Conservation (phyloP, 2,888 invertebrate genomes). For the Unio pictorum region DNA sequence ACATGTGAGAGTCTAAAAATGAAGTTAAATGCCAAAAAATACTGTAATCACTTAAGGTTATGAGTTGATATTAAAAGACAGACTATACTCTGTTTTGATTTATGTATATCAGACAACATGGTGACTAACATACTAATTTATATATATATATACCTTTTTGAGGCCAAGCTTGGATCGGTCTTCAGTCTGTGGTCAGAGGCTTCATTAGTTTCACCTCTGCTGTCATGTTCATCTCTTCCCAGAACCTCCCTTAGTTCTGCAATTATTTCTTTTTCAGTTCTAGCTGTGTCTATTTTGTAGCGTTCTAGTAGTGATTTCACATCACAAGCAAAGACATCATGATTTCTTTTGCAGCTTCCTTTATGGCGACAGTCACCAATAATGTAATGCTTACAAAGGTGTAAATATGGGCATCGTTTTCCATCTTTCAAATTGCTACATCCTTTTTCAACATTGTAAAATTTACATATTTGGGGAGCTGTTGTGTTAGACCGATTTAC, state of each 20-base stretch:
- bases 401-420: constrained; percentile 34
- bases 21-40: too few relatives aligned
- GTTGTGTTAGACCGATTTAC: constrained; percentile 26
- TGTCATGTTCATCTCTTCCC: too few relatives aligned
- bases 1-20: too few relatives aligned
- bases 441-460: constrained; percentile 39
- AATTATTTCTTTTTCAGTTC: constrained; percentile 39
- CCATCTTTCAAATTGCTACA: constrained; percentile 24
- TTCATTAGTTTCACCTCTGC: too few relatives aligned
- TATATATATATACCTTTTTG: too few relatives aligned
- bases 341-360: constrained; percentile 36
- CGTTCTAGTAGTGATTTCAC: constrained; percentile 24
- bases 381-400: constrained; percentile 43
- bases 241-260: constrained; percentile 20
- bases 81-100: too few relatives aligned
- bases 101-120: too few relatives aligned
- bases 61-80: too few relatives aligned
- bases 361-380: constrained; percentile 36
- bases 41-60: too few relatives aligned
- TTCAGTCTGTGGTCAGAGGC: too few relatives aligned
- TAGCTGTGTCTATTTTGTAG: constrained; percentile 33
- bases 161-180: too few relatives aligned
- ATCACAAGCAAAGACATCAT: constrained; percentile 26
- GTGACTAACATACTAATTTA: too few relatives aligned
- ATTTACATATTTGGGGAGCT: constrained; percentile 41